Base-by-base conservation (phyloP, 1,140 invertebrate genomes). In the Solenopsis invicta region DNA sequence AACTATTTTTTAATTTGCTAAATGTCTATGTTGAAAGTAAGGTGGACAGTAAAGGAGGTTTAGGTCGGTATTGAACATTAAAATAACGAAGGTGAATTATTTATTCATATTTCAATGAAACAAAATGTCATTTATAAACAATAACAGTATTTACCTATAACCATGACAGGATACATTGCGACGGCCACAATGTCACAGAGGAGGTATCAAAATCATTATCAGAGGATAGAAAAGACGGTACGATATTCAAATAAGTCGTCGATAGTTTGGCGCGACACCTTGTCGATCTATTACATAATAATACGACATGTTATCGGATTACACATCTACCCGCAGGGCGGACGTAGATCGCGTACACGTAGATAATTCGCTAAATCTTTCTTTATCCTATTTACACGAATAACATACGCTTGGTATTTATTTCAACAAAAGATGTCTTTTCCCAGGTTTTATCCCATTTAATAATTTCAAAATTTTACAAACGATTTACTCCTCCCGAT, bases 371-470 rank as follows among this genome's bases (percentile, higher is more conserved):
- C 93, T 94, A 94, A 94, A 93, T 93, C 92, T 93, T 94, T 34
- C 50, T 88, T 91, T 94, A 93, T 91, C 91, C 94, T 95, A 95
- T 95, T 94, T 95, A 95, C 94, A 95, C 93, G 94, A 95, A 95
- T 94, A 94, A 94, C 91, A 92, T 93, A 94, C 89, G 90, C 77
- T 92, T 89, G 91, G 93, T 94, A 93, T 90, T 94, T 91, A 92
- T 90, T 80, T 92, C 84, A 93, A 92, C 91, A 88, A 93, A 93
- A 93, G 90, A 87, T 93, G 88, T 84, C 4, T 69, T 77, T 66
- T 56, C 77, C 52, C 45, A 69, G n/a, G 21, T 87, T 76, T 67
- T 72, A 52, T 91, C 71, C 59, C 84, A 78, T 52, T 90, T 89
- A 91, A 92, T 93, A 89, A 89, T 93, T 91, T 91, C 67, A 77